Evolutionary conservation across 2,797 vertebrate genomes (phyloP), one percentile per base, ranked within the genome.

Genomic region (Propithecus deckenii): DNA sequence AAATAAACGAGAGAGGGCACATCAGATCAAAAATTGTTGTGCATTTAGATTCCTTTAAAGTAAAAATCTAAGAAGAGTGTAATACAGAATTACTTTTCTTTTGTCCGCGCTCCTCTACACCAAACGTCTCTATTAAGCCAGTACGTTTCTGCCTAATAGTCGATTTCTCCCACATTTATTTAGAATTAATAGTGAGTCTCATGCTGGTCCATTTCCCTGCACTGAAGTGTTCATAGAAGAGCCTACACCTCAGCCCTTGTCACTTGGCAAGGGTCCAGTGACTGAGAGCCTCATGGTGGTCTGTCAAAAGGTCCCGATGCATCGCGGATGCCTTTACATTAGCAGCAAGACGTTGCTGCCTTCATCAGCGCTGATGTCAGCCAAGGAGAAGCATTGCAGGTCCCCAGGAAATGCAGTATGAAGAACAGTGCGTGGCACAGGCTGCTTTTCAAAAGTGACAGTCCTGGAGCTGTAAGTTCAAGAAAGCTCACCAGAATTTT

Each of bases 261-360:
- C 97, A 96, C 88, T 95, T 97, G 95, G 91, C 89, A 95, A 94
- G 69, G 96, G 46, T 78, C 2, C 10, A 93, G 83, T 96, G 96
- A 97, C 87, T 92, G 96, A 97, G 96, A 95, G 95, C 75, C 85
- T 97, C 50, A 38, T 17, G 79, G 89, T 91, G 63, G 86, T 48
- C 92, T 91, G 67, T 84, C 35, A 86, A 95, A 86, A 94, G 91
- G 72, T 94, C 90, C 92, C 98, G 96, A 97, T 55, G 88, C 84
- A 93, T 97, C 72, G 7, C 61, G 96, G 93, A 96, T 97, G 96
- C 38, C 52, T 97, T 97, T 97, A 94, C 86, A 86, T 96, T 95
- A 87, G 94, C 97, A 96, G 67, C 97, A 86, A 97, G 90, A 98
- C 20, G 23, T 1, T 23, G 38, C 35, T 9, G 86, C 13, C 5